A percentile compares a stretch with the other conserved stretches of the same genome.
phyloP scores from a whole-genome alignment of 2,113 vertebrate genomes.

The Gavialis gangeticus region DNA sequence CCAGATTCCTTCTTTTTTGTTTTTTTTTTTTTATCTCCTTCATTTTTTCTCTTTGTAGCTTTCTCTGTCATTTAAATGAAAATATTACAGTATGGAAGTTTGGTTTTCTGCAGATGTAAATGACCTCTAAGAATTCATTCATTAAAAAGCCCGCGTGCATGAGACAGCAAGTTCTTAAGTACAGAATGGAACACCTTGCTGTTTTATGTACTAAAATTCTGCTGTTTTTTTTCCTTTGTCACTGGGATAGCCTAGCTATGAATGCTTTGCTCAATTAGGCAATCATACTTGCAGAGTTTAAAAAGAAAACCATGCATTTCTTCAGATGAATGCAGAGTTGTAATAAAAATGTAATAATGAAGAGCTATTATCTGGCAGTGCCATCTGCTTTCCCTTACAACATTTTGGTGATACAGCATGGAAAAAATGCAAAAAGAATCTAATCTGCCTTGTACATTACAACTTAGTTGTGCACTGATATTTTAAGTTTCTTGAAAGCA shows the following conservation, averaged over 20 bases:
- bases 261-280: background rate
- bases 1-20: background rate
- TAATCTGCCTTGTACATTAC: background rate
- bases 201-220: background rate
- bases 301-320: background rate
- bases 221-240: background rate
- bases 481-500: background rate
- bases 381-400: background rate
- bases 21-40: no score
- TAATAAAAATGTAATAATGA: background rate
- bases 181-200: background rate
- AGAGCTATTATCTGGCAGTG: background rate
- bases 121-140: background rate
- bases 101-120: background rate
- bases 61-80: background rate
- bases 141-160: background rate
- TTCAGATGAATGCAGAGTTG: background rate
- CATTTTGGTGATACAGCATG: background rate
- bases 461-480: background rate
- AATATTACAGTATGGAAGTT: background rate
- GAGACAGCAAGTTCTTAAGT: background rate
- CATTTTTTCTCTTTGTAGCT: no score
- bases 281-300: background rate
- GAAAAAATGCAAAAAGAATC: background rate
- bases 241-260: background rate